phyloP scores from a whole-genome alignment of 2,888 invertebrate species.

The Cephus pulcher region DNA sequence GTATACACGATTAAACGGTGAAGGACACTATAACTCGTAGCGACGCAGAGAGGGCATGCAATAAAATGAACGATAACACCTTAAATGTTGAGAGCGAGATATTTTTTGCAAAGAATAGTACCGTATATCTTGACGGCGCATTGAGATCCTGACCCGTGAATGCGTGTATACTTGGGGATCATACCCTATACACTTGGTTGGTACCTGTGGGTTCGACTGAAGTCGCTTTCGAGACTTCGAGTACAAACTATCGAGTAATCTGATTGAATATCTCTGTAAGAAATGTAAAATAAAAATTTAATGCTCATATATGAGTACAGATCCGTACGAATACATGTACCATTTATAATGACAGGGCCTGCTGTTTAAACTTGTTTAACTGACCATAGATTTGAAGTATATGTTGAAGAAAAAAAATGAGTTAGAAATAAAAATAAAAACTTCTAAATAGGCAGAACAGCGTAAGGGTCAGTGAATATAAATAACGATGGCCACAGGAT shows the following conservation, averaged over 20 bases:
- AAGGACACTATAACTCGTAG: not conserved
- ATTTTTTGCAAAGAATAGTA: conserved; percentile 1
- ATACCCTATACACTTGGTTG: not conserved
- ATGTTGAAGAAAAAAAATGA: not conserved
- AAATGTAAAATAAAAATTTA: not conserved
- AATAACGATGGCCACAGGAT: not conserved
- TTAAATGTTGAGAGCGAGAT: not conserved
- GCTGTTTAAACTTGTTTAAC: not conserved
- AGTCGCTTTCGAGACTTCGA: not conserved
- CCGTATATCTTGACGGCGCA: conserved; percentile 3
- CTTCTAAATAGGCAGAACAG: not conserved
- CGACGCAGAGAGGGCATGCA: not conserved
- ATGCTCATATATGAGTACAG: not conserved
- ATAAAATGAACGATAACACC: conserved; percentile 1
- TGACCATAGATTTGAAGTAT: not conserved
- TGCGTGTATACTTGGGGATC: conserved; percentile 4
- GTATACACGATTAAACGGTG: not conserved
- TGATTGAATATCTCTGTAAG: not conserved
- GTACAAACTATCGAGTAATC: not conserved
- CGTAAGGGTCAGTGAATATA: not conserved
- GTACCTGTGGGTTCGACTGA: not conserved
- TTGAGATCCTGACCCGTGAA: conserved; percentile 1
- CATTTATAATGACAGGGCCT: not conserved
- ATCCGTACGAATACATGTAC: not conserved
- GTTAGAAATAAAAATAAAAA: not conserved